Evolutionary conservation across 2,797 vertebrate species (phyloP).

Genomic region (Somateria mollissima): DNA sequence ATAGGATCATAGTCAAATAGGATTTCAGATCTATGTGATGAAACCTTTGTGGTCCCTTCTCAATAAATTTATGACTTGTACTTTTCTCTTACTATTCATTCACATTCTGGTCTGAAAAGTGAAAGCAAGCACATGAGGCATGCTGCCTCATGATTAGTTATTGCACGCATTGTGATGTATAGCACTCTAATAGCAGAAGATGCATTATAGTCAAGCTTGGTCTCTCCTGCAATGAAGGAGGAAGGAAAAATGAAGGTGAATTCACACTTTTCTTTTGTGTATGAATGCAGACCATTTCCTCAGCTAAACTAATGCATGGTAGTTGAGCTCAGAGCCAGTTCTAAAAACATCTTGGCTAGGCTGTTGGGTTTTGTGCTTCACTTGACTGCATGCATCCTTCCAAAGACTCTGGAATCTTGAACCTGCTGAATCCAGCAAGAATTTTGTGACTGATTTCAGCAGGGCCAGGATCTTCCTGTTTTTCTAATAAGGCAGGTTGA

Average conservation of each 20-base stretch:
- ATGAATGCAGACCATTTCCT: background rate
- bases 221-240: background rate
- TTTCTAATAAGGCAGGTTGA: background rate
- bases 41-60: background rate
- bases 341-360: background rate
- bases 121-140: background rate
- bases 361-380: background rate
- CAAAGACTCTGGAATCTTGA: background rate
- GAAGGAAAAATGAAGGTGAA: background rate
- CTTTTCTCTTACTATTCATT: background rate
- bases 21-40: background rate
- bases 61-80: background rate
- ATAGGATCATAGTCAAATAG: background rate
- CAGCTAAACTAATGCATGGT: too few species aligned
- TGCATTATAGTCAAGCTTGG: too few species aligned
- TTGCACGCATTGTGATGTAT: rapidly evolving
- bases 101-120: background rate
- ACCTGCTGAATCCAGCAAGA: background rate
- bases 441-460: background rate
- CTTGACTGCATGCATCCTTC: background rate
- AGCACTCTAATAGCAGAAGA: background rate
- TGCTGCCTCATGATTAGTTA: rapidly evolving
- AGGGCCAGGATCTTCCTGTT: background rate
- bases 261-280: background rate
- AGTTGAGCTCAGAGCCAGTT: background rate